A percentile compares a stretch with the other conserved stretches of the same genome.
Evolutionary conservation across 1,140 invertebrate genomes (phyloP).

Genomic region (Agrypnia vestita): DNA sequence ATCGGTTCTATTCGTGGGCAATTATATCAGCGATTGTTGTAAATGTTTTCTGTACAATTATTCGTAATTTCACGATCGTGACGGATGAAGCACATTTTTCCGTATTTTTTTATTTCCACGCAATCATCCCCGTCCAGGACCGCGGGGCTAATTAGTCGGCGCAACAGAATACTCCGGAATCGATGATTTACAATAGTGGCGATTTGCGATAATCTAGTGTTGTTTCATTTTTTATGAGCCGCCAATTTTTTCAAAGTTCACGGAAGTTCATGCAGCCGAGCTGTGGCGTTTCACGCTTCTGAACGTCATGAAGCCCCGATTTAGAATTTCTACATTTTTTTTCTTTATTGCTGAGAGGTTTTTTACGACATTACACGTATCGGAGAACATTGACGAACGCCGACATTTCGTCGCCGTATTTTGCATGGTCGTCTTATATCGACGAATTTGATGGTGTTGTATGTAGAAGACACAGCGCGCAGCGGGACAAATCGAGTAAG

Average conservation of each 20-base stretch:
- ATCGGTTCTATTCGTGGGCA: conserved; percentile 40
- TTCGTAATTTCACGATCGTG: conserved; percentile 54
- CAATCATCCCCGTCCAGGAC: not conserved
- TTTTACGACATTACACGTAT: too few species aligned
- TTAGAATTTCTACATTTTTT: too few species aligned
- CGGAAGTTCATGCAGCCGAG: not conserved
- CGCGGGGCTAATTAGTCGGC: conserved; percentile 1
- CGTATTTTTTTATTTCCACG: conserved; percentile 28
- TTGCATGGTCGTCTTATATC: too few species aligned
- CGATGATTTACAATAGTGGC: conserved; percentile 17
- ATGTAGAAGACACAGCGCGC: too few species aligned
- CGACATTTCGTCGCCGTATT: too few species aligned
- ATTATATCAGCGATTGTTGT: conserved; percentile 57
- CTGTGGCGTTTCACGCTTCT: not conserved
- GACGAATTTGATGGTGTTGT: too few species aligned
- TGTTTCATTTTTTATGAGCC: not conserved
- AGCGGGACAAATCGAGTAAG: too few species aligned
- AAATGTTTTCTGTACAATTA: conserved; percentile 57
- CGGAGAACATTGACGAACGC: too few species aligned
- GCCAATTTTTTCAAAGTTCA: conserved; percentile 10
- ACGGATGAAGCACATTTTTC: conserved; percentile 51
- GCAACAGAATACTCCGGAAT: conserved; percentile 12
- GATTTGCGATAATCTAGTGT: not conserved
- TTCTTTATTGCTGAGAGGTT: too few species aligned
- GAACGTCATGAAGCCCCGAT: not conserved